phyloP scores from a whole-genome alignment of 2,888 invertebrate genomes.

The Zonitis immaculata region DNA sequence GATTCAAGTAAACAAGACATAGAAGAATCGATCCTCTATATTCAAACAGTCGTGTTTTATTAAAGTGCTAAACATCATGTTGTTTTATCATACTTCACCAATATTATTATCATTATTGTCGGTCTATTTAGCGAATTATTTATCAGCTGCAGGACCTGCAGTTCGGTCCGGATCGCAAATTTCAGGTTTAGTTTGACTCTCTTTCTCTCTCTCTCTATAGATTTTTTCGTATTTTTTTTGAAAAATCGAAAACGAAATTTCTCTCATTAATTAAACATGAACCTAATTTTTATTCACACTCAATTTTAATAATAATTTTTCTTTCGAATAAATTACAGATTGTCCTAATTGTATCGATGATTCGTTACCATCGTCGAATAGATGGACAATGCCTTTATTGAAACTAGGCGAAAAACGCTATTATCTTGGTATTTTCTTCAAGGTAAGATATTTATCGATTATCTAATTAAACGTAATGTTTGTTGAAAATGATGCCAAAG shows the following conservation, averaged over 20 bases:
- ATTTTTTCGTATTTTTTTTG: no score
- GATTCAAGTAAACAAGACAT: not conserved
- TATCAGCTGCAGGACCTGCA: constrained; percentile 31
- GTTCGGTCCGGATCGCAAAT: constrained; percentile 20
- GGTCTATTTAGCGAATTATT: constrained; percentile 23
- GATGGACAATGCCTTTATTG: constrained; percentile 87
- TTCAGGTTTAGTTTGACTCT: constrained; percentile 16
- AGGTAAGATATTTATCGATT: constrained; percentile 68
- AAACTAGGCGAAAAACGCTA: constrained; percentile 86
- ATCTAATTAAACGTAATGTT: no score
- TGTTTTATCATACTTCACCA: constrained; percentile 12
- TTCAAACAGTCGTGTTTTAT: constrained; percentile 11
- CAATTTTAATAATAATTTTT: constrained; percentile 8
- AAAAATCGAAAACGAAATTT: not conserved
- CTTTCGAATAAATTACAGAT: constrained; percentile 56
- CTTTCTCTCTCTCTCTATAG: no score
- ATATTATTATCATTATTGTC: constrained; percentile 16
- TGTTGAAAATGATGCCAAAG: no score
- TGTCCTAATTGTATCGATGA: constrained; percentile 80
- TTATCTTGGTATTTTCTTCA: constrained; percentile 89
- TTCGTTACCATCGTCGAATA: constrained; percentile 56
- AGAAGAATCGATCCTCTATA: constrained; percentile 22
- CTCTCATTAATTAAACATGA: not conserved
- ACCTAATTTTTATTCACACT: not conserved
- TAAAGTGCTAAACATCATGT: constrained; percentile 17